Evolutionary conservation across 2,888 invertebrate species (phyloP).

Genomic region (Mythimna vitellina): DNA sequence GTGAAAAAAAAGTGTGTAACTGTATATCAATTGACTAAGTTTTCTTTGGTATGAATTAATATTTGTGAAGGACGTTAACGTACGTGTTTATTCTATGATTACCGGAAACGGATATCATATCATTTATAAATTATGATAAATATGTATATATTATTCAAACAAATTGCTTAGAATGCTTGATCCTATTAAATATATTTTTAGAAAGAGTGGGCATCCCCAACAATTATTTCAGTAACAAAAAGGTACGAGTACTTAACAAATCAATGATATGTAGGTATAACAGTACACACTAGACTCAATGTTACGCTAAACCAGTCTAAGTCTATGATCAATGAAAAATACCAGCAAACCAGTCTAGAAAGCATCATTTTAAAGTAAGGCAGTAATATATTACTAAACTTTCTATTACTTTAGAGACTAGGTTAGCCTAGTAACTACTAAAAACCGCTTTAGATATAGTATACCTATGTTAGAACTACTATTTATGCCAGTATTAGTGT

Average conservation of each 20-base stretch:
- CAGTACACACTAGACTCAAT: no score
- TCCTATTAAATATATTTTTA: no score
- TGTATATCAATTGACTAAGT: no score
- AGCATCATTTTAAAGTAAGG: not conserved
- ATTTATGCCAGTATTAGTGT: not conserved
- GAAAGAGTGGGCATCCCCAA: no score
- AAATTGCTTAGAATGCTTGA: no score
- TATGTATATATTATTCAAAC: not conserved
- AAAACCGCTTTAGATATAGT: not conserved
- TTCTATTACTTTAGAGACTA: not conserved
- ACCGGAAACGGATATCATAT: not conserved
- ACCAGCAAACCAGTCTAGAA: conserved; percentile 23
- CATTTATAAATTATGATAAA: no score
- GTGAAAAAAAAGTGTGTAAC: no score
- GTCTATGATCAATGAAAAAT: not conserved
- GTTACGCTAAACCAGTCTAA: conserved; percentile 3
- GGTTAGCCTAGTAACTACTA: conserved; percentile 1
- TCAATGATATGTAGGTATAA: not conserved
- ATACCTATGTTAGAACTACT: not conserved
- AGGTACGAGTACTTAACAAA: no score
- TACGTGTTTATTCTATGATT: not conserved
- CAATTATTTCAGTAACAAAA: no score
- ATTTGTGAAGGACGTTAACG: not conserved
- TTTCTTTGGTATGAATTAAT: not conserved
- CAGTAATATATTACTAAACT: not conserved